Evolutionary conservation across 2,888 invertebrate genomes (phyloP).

Genomic region (Drosophila maculinotata): DNA sequence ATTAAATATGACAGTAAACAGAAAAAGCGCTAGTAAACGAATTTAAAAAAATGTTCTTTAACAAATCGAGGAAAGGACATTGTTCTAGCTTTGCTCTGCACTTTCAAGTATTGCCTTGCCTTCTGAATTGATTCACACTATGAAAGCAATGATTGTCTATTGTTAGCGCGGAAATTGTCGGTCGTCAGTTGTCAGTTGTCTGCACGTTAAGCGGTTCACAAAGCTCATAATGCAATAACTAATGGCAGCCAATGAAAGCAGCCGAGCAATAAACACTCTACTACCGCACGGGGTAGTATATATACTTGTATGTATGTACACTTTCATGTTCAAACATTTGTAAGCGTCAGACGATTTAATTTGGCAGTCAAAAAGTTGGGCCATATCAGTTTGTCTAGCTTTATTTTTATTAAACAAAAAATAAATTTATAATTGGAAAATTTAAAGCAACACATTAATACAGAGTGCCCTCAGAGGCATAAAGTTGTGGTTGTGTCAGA

Average conservation of each 20-base stretch:
- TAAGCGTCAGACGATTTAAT: too few species aligned
- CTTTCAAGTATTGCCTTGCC: neutral
- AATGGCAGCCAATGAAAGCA: slow-evolving; percentile 27
- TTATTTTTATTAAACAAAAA: too few species aligned
- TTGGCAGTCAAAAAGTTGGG: neutral
- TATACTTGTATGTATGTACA: neutral
- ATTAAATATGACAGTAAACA: neutral
- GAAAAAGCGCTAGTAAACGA: neutral
- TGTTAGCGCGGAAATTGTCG: slow-evolving; percentile 43
- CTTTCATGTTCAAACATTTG: too few species aligned
- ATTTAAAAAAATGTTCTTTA: too few species aligned
- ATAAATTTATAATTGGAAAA: too few species aligned
- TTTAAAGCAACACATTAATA: too few species aligned
- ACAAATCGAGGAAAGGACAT: neutral
- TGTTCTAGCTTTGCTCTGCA: neutral
- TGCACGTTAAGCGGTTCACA: slow-evolving; percentile 33
- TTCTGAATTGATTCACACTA: slow-evolving; percentile 9
- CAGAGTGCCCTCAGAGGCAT: too few species aligned
- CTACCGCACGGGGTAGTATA: neutral
- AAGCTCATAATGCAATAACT: slow-evolving; percentile 25
- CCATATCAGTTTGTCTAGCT: too few species aligned
- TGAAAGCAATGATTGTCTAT: slow-evolving; percentile 28
- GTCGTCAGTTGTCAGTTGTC: slow-evolving; percentile 20
- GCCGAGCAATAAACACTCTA: slow-evolving; percentile 14
- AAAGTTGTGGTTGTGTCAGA: too few species aligned